A percentile compares a stretch with the other conserved stretches of the same genome.
phyloP scores from a whole-genome alignment of 2,797 vertebrate species.

The Typhlichthys eigenmanni region DNA sequence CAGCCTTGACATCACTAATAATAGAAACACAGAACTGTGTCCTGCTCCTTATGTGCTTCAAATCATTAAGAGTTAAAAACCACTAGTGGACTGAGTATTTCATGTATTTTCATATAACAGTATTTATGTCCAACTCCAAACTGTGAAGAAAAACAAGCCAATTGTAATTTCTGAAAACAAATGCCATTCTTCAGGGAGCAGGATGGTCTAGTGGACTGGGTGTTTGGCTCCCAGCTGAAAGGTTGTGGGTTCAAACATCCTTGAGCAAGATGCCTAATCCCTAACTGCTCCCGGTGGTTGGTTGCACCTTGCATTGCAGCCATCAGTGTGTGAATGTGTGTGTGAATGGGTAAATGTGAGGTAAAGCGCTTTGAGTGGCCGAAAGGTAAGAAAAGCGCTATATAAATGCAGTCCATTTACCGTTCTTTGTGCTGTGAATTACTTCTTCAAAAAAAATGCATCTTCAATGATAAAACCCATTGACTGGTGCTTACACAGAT shows the following conservation, averaged over 20 bases:
- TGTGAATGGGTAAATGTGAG: no score
- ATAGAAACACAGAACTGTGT: background rate
- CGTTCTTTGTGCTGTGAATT: conserved; percentile 5
- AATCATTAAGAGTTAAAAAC: background rate
- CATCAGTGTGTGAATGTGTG: no score
- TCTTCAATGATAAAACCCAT: conserved; percentile 6
- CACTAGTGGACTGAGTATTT: background rate
- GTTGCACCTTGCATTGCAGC: no score
- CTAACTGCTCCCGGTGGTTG: no score
- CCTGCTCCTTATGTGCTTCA: background rate
- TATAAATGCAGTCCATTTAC: no score
- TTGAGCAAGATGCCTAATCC: no score
- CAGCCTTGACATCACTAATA: background rate
- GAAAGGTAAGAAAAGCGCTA: no score
- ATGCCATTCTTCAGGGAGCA: conserved; percentile 3
- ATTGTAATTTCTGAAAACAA: conserved; percentile 1
- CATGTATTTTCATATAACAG: background rate
- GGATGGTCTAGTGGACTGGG: no score
- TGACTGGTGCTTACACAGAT: conserved; percentile 64
- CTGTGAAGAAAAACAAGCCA: conserved; percentile 5
- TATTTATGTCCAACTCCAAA: background rate
- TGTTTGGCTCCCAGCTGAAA: no score
- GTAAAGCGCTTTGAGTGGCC: no score
- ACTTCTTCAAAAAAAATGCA: no score
- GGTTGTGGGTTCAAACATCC: no score